Evolutionary conservation across 2,797 vertebrate genomes (phyloP), one percentile per base, ranked within the genome.

Genomic region (Sternotherus odoratus): DNA sequence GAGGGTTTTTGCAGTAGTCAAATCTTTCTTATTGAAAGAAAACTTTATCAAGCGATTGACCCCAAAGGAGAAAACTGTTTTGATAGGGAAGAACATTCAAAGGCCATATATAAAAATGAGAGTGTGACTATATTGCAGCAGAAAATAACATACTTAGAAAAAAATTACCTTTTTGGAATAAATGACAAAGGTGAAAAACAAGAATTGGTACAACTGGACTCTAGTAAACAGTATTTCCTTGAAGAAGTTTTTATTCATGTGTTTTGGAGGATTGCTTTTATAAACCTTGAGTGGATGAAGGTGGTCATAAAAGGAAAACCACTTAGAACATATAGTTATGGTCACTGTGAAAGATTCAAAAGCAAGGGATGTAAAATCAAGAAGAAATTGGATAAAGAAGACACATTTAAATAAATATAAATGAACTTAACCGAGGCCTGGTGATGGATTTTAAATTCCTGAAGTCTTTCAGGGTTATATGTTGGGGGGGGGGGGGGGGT

Each of bases 21-120:
- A 87, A 63, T 57, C 50, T 11, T 91, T 2, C 30, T 89, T 2
- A 0, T 9, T 93, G 1, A 82, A 86, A 90, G 91, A 94, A 17
- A n/a, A 96, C 84, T 95, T 92, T 85, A 85, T 77, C 92, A 96
- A 95, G 95, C 93, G 94, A 91, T 94, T 96, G 96, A 96, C 94
- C 83, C 95, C 95, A 96, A 90, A 95, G 93, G 88, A 94, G 95
- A 96, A 90, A 90, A 53, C 60, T 89, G 88, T 88, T 94, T 95
- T 92, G 94, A 93, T 94, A 88, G 87, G 89, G 75, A 77, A 74
- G 43, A 87, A 95, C 92, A 91, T 94, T 33, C 85, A 39, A 63
- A 92, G 92, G 94, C 94, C 95, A 23, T 39, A 39, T 23, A 94
- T 91, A 75, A 87, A 95, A 96, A 87, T 57, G 91, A 95, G 95